Base-by-base conservation (phyloP, 2,113 vertebrate species). In the Myanophis thanlyinensis region DNA sequence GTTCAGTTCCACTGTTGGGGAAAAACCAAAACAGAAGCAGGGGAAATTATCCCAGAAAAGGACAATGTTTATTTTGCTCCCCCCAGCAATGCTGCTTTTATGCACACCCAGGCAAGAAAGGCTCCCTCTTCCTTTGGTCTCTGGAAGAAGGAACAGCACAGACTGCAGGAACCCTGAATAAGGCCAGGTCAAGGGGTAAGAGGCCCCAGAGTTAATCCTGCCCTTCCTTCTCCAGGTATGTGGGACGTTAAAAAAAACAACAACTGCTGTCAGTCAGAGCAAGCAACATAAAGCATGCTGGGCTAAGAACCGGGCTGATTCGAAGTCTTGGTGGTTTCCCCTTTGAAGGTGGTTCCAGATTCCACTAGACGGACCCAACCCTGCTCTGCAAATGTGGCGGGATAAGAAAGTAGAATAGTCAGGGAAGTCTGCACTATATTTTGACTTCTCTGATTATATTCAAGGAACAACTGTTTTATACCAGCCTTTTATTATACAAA, bases 1-100 rank as follows among this genome's bases (percentile, higher is more conserved):
- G 85, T 99, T 99, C 95, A 99, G 97, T 91, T 99, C 99, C 99
- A 99, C 99, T 99, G 96, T 94, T 90, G 92, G 27, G 27, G 88
- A 90, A 91, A 0, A 96, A 92, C 35, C 18, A n/a, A 25, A 25
- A n/a, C 35, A 48, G 48, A 56, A 35, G 23, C 25, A 87, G 30
- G 25, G 7, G 15, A 30, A 2, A 85, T 92, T 27, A 73, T 12
- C n/a, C 15, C 59, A 35, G n/a, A 4, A 49, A 56, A n/a, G 20
- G 91, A 30, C 9, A 91, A 93, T 80, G 22, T 18, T 97, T 91
- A 97, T 93, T 73, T 46, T 20, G 30, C 23, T 30, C 11, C 44
- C 48, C 18, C 25, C 30, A 40, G 25, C 0, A 9, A 53, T 47
- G 30, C 35, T 56, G 9, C 25, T 88, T 84, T 88, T 47, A 48